These are phyloP conservation scores for Bos indicus DNA, from an alignment of 2,113 vertebrate species.

Conservation along the genomic window DNA sequence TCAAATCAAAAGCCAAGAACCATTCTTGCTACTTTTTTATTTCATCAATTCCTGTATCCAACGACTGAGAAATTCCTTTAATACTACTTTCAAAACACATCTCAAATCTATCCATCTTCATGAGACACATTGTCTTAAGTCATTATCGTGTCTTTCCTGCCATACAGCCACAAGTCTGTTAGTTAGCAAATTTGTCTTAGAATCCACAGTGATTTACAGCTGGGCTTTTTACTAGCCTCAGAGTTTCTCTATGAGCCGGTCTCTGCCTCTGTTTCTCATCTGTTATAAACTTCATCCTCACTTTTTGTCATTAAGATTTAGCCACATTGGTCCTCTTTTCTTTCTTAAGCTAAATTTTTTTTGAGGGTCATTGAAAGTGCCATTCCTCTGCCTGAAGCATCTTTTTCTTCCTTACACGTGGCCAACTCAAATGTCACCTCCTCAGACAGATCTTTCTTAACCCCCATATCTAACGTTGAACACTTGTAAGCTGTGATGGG, in stretches of 20 bases:
- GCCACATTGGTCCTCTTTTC: not conserved
- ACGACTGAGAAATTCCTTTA: not conserved
- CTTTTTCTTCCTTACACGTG: not conserved
- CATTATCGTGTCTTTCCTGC: not conserved
- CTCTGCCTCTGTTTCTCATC: not conserved
- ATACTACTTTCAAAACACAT: not conserved
- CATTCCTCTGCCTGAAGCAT: not conserved
- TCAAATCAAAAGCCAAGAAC: not conserved
- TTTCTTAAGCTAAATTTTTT: not conserved
- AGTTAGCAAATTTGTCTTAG: not conserved
- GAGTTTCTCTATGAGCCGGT: not conserved
- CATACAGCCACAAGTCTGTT: not conserved
- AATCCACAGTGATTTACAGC: not conserved
- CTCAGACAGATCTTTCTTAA: not conserved
- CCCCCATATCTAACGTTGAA: not conserved
- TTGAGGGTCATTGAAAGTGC: not conserved
- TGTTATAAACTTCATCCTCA: not conserved
- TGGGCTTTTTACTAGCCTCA: not conserved
- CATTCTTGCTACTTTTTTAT: not conserved
- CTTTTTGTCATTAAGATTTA: not conserved
- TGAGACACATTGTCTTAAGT: not conserved
- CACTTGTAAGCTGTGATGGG: not conserved
- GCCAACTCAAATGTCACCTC: not conserved
- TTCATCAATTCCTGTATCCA: not conserved
- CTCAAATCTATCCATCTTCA: not conserved